Conservation (phyloP, 2,113 vertebrate genomes). For the Struthidea cinerea region DNA sequence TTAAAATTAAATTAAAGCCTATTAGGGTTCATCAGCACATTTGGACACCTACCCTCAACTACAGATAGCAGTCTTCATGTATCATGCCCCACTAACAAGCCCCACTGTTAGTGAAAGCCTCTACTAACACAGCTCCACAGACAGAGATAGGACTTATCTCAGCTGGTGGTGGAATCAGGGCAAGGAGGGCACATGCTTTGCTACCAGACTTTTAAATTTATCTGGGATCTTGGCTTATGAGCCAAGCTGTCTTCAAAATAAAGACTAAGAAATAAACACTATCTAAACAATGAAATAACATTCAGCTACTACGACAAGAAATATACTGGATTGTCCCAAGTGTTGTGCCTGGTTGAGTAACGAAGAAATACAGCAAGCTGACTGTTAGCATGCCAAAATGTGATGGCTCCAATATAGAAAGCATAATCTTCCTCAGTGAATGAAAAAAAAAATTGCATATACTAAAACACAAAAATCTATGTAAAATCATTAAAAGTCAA, state of each 20-base stretch:
- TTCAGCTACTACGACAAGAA: background rate
- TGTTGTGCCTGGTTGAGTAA: background rate
- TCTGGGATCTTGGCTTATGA: background rate
- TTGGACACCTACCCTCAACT: background rate
- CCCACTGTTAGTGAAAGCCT: background rate
- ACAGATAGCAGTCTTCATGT: fast-evolving
- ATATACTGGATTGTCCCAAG: background rate
- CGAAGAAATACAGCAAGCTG: background rate
- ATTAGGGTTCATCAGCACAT: background rate
- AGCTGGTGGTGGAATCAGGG: background rate
- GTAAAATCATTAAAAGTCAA: background rate
- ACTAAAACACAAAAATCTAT: background rate
- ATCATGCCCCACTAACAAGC: background rate
- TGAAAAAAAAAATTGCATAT: background rate
- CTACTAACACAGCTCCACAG: background rate
- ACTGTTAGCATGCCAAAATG: background rate
- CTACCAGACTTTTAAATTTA: background rate
- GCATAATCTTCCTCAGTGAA: background rate
- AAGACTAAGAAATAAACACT: background rate
- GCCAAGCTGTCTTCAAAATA: background rate
- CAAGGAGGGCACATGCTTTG: background rate
- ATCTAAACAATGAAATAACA: background rate
- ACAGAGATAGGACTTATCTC: background rate
- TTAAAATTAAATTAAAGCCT: background rate
- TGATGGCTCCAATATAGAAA: background rate